A percentile compares a stretch with the other conserved stretches of the same genome.
phyloP scores from a whole-genome alignment of 2,888 invertebrate species.

The Agonopterix subpropinquella region DNA sequence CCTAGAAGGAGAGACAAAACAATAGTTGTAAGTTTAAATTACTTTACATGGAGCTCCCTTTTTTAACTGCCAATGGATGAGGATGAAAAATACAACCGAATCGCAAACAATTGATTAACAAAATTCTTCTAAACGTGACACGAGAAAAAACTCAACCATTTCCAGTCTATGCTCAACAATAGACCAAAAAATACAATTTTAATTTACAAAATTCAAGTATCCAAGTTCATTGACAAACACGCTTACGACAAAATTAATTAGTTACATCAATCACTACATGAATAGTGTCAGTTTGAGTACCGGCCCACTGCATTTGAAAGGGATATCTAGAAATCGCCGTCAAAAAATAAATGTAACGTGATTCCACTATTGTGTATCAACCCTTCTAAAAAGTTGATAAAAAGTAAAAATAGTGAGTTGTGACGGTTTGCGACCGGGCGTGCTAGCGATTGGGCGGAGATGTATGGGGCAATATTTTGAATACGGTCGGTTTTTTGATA shows the following conservation, averaged over 20 bases:
- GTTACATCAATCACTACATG: slow-evolving; percentile 69
- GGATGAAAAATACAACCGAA: neutral
- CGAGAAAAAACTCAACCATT: slow-evolving; percentile 36
- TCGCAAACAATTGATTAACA: neutral
- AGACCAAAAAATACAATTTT: slow-evolving; percentile 34
- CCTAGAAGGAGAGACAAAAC: too few relatives aligned
- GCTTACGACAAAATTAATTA: slow-evolving; percentile 69
- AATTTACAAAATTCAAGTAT: slow-evolving; percentile 55
- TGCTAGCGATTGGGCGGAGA: slow-evolving; percentile 47
- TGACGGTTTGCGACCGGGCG: slow-evolving; percentile 43
- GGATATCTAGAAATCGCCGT: slow-evolving; percentile 34
- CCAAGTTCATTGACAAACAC: slow-evolving; percentile 41
- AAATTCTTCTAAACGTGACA: neutral
- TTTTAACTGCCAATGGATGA: too few relatives aligned
- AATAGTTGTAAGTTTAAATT: too few relatives aligned
- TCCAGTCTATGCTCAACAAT: slow-evolving; percentile 34
- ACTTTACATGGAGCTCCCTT: too few relatives aligned
- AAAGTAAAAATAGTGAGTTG: slow-evolving; percentile 29
- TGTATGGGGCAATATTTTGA: slow-evolving; percentile 60
- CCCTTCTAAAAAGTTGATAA: slow-evolving; percentile 37
- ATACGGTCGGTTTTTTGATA: slow-evolving; percentile 29
- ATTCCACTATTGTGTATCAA: slow-evolving; percentile 61
- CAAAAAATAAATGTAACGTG: slow-evolving; percentile 62
- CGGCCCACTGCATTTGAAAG: slow-evolving; percentile 61
- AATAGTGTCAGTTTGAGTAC: slow-evolving; percentile 52